Evolutionary conservation across 2,888 invertebrate genomes (phyloP), one percentile per base, ranked within the genome.

Genomic region (Spilosoma lubricipeda): DNA sequence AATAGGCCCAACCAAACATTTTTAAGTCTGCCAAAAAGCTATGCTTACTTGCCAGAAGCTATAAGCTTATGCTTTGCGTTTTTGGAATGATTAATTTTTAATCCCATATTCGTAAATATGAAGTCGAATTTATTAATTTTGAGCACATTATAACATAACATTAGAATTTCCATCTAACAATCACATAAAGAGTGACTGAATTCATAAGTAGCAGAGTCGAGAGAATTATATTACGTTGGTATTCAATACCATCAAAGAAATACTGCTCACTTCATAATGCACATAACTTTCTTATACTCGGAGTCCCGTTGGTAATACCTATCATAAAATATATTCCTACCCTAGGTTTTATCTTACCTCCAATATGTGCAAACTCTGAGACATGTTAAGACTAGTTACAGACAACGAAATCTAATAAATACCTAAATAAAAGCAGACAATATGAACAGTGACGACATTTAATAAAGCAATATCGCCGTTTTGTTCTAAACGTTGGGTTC

Each of bases 81-180:
- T 65, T 75, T 86, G 86, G 85, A 88, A 88, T 88, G 86, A 83
- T 81, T 79, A 84, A 45, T 63, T 80, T 83, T 89, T 86, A 82
- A 83, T 88, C 85, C 84, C 83, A 75, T 74, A 42, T 63, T 45
- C 36, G 72, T 56, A 45, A 52, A 70, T 48, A 70, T 59, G 71
- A 56, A 36, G 27, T 45, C 36, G 73, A 70, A 67, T 59, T 67
- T 27, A 36, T 64, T 66, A 65, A 71, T 70, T 77, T 74, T 74
- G 77, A 74, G 75, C 71, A 30, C 79, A 73, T 39, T 64, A 63
- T 27, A 72, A 73, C 75, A 20, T 59, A 42, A 42, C 63, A 67
- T 36, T 64, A 20, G 30, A 73, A 70, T 74, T 23, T 18, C 33
- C 71, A 66, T 52, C 63, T 15, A 67, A 70, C 63, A 27, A 63